phyloP scores from a whole-genome alignment of 1,140 invertebrate genomes.

The Saccostrea echinata region DNA sequence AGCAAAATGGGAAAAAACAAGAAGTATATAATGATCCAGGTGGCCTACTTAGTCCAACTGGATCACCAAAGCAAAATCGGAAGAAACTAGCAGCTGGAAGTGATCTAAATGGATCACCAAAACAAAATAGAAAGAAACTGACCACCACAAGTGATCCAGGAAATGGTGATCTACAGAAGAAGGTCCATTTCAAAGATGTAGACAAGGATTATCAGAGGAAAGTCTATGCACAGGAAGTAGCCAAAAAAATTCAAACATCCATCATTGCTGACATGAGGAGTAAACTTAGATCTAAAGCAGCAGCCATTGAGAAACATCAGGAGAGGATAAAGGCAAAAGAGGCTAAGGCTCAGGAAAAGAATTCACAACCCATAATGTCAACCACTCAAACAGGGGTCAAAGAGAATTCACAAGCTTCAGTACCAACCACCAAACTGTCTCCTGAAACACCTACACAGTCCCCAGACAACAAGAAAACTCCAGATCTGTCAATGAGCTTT shows the following conservation, averaged over 20 bases:
- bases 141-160: not conserved
- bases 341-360: not conserved
- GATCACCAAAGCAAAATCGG: too few relatives aligned
- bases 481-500: not conserved
- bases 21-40: too few relatives aligned
- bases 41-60: too few relatives aligned
- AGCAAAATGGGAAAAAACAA: too few relatives aligned
- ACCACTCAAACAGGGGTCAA: not conserved
- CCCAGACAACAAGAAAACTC: not conserved
- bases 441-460: not conserved
- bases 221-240: slow-evolving; percentile 29
- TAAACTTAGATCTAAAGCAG: slow-evolving; percentile 12
- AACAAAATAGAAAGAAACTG: slow-evolving; percentile 4
- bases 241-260: not conserved
- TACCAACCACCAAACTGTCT: not conserved
- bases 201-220: slow-evolving; percentile 23
- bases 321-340: slow-evolving; percentile 23
- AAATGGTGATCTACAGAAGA: not conserved
- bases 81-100: too few relatives aligned
- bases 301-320: slow-evolving; percentile 14
- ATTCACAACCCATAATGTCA: too few relatives aligned
- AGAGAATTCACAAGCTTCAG: not conserved
- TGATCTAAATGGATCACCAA: not conserved
- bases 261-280: slow-evolving; percentile 28
- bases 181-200: slow-evolving; percentile 21